Conservation (phyloP, 1,140 invertebrate species). For the Cotesia vestalis region DNA sequence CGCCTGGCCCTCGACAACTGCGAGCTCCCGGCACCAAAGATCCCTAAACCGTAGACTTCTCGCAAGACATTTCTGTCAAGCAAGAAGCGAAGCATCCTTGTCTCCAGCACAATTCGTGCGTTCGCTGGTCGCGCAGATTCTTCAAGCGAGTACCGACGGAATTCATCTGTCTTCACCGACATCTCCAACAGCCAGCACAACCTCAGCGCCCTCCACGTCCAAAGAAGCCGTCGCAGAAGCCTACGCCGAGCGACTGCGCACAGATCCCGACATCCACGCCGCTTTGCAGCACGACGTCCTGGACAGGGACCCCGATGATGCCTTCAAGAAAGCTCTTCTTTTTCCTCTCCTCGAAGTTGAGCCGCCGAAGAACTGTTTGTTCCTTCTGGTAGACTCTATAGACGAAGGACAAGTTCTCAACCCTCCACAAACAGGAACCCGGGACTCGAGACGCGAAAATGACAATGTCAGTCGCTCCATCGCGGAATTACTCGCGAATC, state of each 20-base stretch:
- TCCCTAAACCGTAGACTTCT: constrained; percentile 79
- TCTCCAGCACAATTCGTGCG: constrained; percentile 85
- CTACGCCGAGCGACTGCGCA: constrained; percentile 81
- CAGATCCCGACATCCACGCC: constrained; percentile 79
- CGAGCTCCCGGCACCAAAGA: constrained; percentile 73
- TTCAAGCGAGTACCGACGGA: constrained; percentile 60
- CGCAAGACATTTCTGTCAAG: constrained; percentile 85
- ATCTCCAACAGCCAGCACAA: constrained; percentile 53
- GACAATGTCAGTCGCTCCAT: constrained; percentile 76
- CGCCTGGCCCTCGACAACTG: constrained; percentile 75
- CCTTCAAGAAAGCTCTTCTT: constrained; percentile 86
- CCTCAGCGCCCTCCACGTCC: constrained; percentile 48
- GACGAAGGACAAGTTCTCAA: constrained; percentile 75
- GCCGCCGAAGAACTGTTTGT: constrained; percentile 82
- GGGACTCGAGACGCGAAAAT: constrained; percentile 62
- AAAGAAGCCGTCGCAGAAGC: constrained; percentile 73
- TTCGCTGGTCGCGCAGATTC: constrained; percentile 80
- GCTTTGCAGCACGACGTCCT: constrained; percentile 76
- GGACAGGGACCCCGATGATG: constrained; percentile 87
- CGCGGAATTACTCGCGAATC: constrained; percentile 85
- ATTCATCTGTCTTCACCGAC: constrained; percentile 50
- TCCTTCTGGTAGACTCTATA: constrained; percentile 90
- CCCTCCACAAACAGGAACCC: constrained; percentile 55
- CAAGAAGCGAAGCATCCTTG: constrained; percentile 66
- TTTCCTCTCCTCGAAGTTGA: constrained; percentile 87